Evolutionary conservation across 2,113 vertebrate genomes (phyloP).

Genomic region (Rhea pennata): DNA sequence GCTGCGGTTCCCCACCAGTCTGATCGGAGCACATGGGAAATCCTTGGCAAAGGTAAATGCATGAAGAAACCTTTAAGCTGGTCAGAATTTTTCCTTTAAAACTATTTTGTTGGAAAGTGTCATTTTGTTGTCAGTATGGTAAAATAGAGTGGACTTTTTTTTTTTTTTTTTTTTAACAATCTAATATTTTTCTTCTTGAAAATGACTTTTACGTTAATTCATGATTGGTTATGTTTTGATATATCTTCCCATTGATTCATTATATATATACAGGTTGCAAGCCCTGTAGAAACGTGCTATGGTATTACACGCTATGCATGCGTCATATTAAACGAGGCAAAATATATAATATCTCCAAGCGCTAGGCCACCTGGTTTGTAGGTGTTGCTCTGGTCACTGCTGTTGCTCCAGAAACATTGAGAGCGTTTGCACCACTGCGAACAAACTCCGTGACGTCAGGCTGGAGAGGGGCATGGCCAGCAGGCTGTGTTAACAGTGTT

Average conservation of each 20-base stretch:
- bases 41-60: background rate
- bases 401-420: background rate
- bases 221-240: background rate
- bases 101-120: background rate
- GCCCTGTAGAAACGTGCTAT: background rate
- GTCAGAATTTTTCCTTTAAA: background rate
- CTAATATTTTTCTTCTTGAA: background rate
- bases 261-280: no score
- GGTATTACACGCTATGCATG: fast-evolving
- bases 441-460: background rate
- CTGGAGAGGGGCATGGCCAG: conserved; percentile 36
- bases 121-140: background rate
- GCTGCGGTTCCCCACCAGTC: background rate
- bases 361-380: background rate
- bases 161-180: background rate
- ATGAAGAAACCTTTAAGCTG: background rate
- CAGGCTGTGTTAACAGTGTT: fast-evolving
- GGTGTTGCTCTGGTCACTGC: background rate
- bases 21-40: background rate
- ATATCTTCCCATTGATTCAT: background rate
- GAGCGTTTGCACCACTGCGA: background rate
- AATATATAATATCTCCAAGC: fast-evolving
- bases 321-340: fast-evolving
- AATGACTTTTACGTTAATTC: background rate
- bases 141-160: background rate